These are phyloP conservation scores for Drosophila imparisetae DNA, from an alignment of 2,888 invertebrate species.

Conservation along the genomic window DNA sequence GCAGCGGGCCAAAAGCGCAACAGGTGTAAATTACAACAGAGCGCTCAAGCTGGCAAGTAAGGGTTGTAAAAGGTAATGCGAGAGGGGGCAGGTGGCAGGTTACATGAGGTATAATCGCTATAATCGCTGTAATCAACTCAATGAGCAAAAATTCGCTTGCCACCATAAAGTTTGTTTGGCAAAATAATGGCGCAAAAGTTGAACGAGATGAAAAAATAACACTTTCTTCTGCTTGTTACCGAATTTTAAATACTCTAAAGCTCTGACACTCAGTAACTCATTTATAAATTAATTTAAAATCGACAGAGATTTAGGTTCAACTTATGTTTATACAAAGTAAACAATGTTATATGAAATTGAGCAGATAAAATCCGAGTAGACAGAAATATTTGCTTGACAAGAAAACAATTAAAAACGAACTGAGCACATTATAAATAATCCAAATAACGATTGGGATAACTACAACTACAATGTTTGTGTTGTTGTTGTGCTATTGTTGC, in stretches of 20 bases:
- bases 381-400: slow-evolving; percentile 5
- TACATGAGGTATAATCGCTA: slow-evolving; percentile 7
- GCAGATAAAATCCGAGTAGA: neutral
- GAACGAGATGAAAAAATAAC: slow-evolving; percentile 9
- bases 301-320: neutral
- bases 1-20: slow-evolving; percentile 60
- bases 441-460: slow-evolving; percentile 25
- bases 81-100: neutral
- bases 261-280: neutral
- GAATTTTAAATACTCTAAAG: slow-evolving; percentile 4
- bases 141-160: slow-evolving; percentile 50
- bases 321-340: neutral
- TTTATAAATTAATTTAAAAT: neutral
- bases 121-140: slow-evolving; percentile 68
- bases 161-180: slow-evolving; percentile 55
- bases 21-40: slow-evolving; percentile 73
- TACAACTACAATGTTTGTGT: slow-evolving; percentile 20
- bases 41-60: slow-evolving; percentile 13
- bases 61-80: neutral
- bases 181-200: slow-evolving; percentile 20
- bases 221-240: neutral
- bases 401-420: slow-evolving; percentile 30
- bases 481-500: slow-evolving; percentile 46
- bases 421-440: slow-evolving; percentile 29
- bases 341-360: neutral